Base-by-base conservation (phyloP, 2,797 vertebrate genomes). In the Intellagama lesueurii region DNA sequence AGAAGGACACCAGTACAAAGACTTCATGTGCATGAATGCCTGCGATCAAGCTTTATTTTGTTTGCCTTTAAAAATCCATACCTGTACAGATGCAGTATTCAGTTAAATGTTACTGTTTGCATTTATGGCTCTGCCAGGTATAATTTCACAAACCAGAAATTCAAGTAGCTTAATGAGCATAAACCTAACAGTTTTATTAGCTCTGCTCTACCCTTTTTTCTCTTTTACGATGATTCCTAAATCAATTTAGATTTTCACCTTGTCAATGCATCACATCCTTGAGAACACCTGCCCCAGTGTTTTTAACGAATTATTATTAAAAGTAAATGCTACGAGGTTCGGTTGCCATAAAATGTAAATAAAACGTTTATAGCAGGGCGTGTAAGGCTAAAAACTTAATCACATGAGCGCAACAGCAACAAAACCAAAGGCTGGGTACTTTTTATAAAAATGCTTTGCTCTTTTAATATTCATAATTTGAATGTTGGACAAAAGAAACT, bases 311-410 rank as follows among this genome's bases (percentile, higher is more conserved):
- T 93, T 93, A 91, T 92, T 96, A 95, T 95, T 96, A 95, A 95
- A 93, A 77, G 24, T 94, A 90, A 89, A 94, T 93, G 95, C 93
- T 92, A 52, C 0, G 81, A 88, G 92, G 95, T 95, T 95, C 96
- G 80, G 96, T 96, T 96, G 96, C 97, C 96, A 96, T 97, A 96
- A 97, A 97, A 95, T 16, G 92, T 95, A 95, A 94, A 96, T 96
- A 96, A 92, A 94, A 90, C 91, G 88, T 97, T 98, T 97, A 97
- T 97, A 94, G 94, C 95, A 82, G 94, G 96, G 94, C 80, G 94
- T 91, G 92, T 93, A 95, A 93, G 93, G 66, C 76, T 96, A 96
- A 96, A 96, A 56, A 91, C 91, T 95, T 96, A 95, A 95, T 97
- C 92, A 75, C 87, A 49, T 14, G 88, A 93, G 81, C 81, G 93